These are phyloP conservation scores for Garrulus glandarius DNA, from an alignment of 2,797 vertebrate genomes.

Conservation along the genomic window DNA sequence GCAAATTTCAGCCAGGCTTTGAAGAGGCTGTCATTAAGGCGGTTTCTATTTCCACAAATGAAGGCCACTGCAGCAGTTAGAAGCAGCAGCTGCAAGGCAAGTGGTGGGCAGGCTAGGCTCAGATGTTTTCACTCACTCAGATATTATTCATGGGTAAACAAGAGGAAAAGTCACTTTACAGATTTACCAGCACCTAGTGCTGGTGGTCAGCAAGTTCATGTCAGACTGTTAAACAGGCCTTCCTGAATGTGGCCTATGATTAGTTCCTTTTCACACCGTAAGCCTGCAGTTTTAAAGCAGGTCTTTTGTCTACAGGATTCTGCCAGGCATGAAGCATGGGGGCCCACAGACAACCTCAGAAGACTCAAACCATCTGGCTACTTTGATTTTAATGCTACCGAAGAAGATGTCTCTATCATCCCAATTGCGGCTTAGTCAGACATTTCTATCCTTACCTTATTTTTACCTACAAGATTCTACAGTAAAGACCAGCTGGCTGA, in stretches of 20 bases:
- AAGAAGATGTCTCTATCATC: neutral
- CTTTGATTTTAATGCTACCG: neutral
- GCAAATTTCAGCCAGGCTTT: neutral
- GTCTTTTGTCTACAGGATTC: neutral
- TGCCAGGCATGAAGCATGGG: neutral
- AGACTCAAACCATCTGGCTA: neutral
- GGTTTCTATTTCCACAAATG: constrained; percentile 1
- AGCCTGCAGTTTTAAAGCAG: neutral
- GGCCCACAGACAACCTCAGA: neutral
- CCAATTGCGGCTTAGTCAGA: neutral
- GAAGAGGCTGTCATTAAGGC: neutral
- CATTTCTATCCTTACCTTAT: neutral
- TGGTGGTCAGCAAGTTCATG: neutral
- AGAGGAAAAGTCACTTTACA: neutral
- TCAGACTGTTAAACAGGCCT: neutral
- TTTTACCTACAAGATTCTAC: neutral
- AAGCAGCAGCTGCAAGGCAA: neutral
- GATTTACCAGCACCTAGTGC: neutral
- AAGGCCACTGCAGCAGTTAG: neutral
- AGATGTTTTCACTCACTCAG: neutral
- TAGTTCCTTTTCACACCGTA: neutral
- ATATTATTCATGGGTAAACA: neutral
- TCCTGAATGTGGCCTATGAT: neutral
- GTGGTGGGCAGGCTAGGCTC: neutral
- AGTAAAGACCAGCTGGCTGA: constrained; percentile 7